These are phyloP conservation scores for Drosophila cardini DNA, from an alignment of 1,140 invertebrate genomes.

Conservation along the genomic window DNA sequence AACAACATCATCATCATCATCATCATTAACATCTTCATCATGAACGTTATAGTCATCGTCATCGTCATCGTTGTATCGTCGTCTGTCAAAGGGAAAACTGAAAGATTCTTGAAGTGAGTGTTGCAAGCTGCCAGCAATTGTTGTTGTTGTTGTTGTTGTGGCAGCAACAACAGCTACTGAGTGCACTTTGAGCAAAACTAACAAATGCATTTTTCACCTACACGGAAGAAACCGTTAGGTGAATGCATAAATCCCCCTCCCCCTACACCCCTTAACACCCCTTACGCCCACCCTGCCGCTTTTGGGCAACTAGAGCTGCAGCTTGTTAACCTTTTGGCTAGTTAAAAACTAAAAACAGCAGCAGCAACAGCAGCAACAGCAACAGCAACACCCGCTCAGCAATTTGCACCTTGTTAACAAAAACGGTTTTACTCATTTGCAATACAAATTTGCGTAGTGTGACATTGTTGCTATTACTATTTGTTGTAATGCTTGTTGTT, in stretches of 20 bases:
- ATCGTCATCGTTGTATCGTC: conserved; percentile 33
- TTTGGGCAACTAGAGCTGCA: conserved; percentile 49
- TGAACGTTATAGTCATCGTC: too few species aligned
- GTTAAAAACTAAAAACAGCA: neutral
- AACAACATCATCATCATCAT: conserved; percentile 6
- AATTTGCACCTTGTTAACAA: conserved; percentile 74
- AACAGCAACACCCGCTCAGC: conserved; percentile 59
- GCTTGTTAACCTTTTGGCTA: conserved; percentile 65
- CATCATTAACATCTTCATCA: neutral
- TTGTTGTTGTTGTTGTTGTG: conserved; percentile 26
- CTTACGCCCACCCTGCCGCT: conserved; percentile 5
- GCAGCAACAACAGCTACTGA: conserved; percentile 8
- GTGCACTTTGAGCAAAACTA: conserved; percentile 30
- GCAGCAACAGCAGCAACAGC: conserved; percentile 30
- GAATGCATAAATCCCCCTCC: neutral
- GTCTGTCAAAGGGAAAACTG: conserved; percentile 44
- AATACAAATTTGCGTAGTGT: conserved; percentile 46
- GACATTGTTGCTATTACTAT: conserved; percentile 27
- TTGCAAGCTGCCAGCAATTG: conserved; percentile 20
- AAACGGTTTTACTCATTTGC: conserved; percentile 43
- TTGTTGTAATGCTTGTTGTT: conserved; percentile 7
- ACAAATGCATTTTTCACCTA: conserved; percentile 43
- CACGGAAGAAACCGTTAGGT: conserved; percentile 22
- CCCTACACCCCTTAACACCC: neutral
- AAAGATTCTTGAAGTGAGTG: conserved; percentile 47